Conservation (phyloP, 2,797 vertebrate genomes). For the Argyrosomus regius region DNA sequence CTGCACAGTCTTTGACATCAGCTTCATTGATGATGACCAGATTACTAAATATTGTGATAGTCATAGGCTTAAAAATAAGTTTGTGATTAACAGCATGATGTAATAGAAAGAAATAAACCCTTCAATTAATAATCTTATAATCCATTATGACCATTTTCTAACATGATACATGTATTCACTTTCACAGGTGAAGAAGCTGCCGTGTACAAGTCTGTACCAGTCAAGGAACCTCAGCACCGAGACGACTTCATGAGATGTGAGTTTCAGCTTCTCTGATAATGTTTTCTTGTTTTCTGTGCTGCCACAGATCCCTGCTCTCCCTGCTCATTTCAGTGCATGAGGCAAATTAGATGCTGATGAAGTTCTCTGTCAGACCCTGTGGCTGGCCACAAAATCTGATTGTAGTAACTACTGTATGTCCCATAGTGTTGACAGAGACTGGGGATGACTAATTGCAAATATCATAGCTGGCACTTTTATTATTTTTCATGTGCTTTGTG, state of each 20-base stretch:
- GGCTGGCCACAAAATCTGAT: conserved; percentile 61
- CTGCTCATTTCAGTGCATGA: conserved; percentile 38
- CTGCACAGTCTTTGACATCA: not conserved
- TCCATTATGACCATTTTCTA: not conserved
- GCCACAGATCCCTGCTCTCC: conserved; percentile 27
- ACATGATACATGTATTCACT: conserved; percentile 4
- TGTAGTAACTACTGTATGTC: conserved; percentile 29
- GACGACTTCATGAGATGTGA: conserved; percentile 88
- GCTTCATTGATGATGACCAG: not conserved
- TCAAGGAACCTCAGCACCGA: conserved; percentile 78
- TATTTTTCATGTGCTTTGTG: conserved; percentile 3
- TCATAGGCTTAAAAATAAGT: not conserved
- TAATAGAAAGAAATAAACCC: not conserved
- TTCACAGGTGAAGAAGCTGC: conserved; percentile 78
- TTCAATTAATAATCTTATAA: not conserved
- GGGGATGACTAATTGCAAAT: conserved; percentile 15
- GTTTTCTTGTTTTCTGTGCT: conserved; percentile 41
- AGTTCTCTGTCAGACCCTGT: conserved; percentile 70
- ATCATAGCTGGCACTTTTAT: conserved; percentile 4
- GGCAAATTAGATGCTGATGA: conserved; percentile 59
- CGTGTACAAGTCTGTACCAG: conserved; percentile 79
- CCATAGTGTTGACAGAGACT: conserved; percentile 40
- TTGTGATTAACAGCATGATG: not conserved
- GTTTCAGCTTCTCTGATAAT: conserved; percentile 52
- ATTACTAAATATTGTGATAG: not conserved